Evolutionary conservation across 2,113 vertebrate genomes (phyloP), one percentile per base, ranked within the genome.

Genomic region (Cyanocitta stelleri): DNA sequence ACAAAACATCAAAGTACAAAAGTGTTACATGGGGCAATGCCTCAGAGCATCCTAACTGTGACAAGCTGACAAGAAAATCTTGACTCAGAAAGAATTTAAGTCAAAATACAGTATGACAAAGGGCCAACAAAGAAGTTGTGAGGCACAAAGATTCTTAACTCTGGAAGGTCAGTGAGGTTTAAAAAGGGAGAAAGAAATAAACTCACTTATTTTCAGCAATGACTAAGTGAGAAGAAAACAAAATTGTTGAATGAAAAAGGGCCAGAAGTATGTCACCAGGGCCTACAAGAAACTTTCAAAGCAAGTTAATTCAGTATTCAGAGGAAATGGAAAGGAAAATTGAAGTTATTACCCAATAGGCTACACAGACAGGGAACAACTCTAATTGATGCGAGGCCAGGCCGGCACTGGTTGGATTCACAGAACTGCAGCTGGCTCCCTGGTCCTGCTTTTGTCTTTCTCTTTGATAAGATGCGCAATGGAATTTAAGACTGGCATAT

Each of bases 31-130:
- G 32, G 41, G 44, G 68, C 86, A 86, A 80, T 55, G 68, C 55
- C 93, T 86, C 51, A 92, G 80, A 95, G 59, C 68, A 90, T 56
- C 20, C 37, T 76, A n/a, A 51, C 39, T 69, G 44, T 89, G 83
- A 84, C 68, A 92, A 92, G 64, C 32, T 89, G 80, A 87, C 80
- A 89, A 58, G 59, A 77, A 95, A 94, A 89, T 58, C 63, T 71
- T 76, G 24, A 77, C 29, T 58, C 74, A 48, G 32, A 87, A 80
- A 30, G 16, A 76, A 90, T 73, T 52, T 54, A 77, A 51, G 19
- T 84, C 8, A 88, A 88, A 85, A 90, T 88, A 49, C 5, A 62
- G 24, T 62, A 66, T 17, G n/a, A 85, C 11, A 83, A 92, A 79
- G 13, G 89, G 63, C n/a, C 3, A 13, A 16, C 12, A n/a, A 80